Evolutionary conservation across 1,140 invertebrate genomes (phyloP), one percentile per base, ranked within the genome.

Genomic region (Zaprionus gabonicus): DNA sequence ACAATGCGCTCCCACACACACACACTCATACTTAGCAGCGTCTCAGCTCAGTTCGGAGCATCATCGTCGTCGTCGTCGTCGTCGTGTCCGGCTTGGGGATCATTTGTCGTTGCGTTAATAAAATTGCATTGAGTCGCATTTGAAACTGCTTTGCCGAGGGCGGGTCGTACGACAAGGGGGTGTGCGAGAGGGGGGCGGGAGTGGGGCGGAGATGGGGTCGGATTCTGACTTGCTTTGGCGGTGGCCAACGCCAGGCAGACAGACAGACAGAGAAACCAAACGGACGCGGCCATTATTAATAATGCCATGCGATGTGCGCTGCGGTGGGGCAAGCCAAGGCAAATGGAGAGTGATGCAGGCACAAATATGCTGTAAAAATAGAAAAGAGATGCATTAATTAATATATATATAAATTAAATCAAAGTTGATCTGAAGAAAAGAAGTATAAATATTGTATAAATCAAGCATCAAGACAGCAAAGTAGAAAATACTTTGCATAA

Each of bases 21-120:
- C 38, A 62, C 13, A 51, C 59, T 28, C 73, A 34, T 34, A 34
- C 31, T 34, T 34, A 34, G 31, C 31, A 53, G 46, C 53, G 41
- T 58, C 75, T 62, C 62, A 73, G 68, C 55, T 70, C 46, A 59
- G 68, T 51, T 57, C 59, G 60, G 58, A 63, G 60, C 69, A 73
- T 44, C 60, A 49, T 49, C 57, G 71, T 36, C 75, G 62, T 36
- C 65, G 57, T 23, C 23, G 23, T 44, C 69, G 46, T 36, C 65
- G 57, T 64, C 51, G 64, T 62, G 67, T 81, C 67, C 76, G 64
- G 64, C 71, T 53, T 38, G 74, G 85, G 78, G 81, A 90, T 90
- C 85, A 90, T 90, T 90, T 90, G 85, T 90, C 85, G 85, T 85
- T 90, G 88, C 81, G 81, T 91, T 91, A 91, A 91, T 91, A 91